Evolutionary conservation across 2,113 vertebrate genomes (phyloP).

Genomic region (Numenius arquata): DNA sequence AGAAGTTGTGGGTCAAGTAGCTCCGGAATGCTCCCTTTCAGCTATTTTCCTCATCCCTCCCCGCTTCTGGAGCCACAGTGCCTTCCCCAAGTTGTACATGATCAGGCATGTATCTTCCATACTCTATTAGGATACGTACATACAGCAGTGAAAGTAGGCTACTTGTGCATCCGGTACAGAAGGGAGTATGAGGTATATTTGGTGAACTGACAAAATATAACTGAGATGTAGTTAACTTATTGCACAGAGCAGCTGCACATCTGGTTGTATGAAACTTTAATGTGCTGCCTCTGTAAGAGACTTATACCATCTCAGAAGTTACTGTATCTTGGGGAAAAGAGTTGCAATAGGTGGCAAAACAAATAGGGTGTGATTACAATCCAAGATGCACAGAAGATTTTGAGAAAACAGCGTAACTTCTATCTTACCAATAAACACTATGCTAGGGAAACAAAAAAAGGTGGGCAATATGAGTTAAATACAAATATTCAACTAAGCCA

Average conservation of each 20-base stretch:
- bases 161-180: neutral
- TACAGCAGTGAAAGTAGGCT: neutral
- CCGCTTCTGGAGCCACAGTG: accelerated
- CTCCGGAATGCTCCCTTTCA: neutral
- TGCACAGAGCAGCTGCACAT: neutral
- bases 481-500: neutral
- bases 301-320: accelerated
- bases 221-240: neutral
- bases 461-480: neutral
- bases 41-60: neutral
- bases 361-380: neutral
- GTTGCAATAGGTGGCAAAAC: neutral
- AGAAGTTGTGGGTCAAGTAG: neutral
- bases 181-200: neutral
- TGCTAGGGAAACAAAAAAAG: neutral
- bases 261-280: neutral
- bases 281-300: neutral
- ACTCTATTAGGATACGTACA: neutral
- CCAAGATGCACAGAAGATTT: neutral
- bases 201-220: neutral
- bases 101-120: neutral
- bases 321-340: neutral
- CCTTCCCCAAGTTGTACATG: neutral
- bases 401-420: neutral
- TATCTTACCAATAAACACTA: neutral